Evolutionary conservation across 2,113 vertebrate species (phyloP).

Genomic region (Stegostoma tigrinum): DNA sequence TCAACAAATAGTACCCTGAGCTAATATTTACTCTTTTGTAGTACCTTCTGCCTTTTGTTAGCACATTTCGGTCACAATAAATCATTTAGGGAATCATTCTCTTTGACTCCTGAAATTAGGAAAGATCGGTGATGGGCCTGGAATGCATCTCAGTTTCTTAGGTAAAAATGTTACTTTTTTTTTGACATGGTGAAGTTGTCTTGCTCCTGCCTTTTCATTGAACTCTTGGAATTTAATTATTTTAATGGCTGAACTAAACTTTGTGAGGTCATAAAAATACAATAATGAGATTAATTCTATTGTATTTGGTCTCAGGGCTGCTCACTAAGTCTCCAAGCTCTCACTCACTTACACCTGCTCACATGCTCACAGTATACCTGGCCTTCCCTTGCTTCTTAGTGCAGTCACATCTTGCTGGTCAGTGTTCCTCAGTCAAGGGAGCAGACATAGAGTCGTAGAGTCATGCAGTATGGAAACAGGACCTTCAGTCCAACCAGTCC

Average conservation of each 20-base stretch:
- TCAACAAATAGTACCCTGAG: not conserved
- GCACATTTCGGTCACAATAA: not conserved
- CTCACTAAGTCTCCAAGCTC: not conserved
- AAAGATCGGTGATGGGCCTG: not conserved
- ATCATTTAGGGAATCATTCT: too few relatives aligned
- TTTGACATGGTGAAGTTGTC: not conserved
- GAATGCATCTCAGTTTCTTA: not conserved
- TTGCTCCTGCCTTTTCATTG: not conserved
- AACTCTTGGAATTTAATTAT: not conserved
- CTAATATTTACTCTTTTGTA: not conserved
- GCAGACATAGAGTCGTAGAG: too few relatives aligned
- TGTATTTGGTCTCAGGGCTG: not conserved
- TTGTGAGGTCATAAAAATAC: not conserved
- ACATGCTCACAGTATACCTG: too few relatives aligned
- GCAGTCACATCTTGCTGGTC: too few relatives aligned
- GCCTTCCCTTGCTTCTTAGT: too few relatives aligned
- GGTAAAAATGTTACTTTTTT: not conserved
- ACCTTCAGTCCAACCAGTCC: too few relatives aligned
- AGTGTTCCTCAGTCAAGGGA: too few relatives aligned
- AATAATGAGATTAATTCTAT: not conserved
- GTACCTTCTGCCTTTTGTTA: not conserved
- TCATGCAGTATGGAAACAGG: too few relatives aligned
- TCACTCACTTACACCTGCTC: too few relatives aligned
- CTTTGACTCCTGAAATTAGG: not conserved
- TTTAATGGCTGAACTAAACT: not conserved